Evolutionary conservation across 2,797 vertebrate genomes (phyloP), one percentile per base, ranked within the genome.

Genomic region (Myoxocephalus aenaeus): DNA sequence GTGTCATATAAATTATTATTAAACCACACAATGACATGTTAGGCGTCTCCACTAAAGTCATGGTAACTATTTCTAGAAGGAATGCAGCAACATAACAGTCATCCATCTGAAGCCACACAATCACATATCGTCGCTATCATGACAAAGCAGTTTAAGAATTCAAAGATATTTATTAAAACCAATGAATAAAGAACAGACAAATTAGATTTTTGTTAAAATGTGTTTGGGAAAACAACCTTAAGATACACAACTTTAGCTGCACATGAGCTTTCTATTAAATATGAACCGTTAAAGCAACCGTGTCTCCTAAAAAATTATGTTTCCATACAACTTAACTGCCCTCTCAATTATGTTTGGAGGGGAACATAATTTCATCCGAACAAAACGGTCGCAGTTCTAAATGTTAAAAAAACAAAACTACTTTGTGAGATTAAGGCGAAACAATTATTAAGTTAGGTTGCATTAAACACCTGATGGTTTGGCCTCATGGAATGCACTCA

Each of bases 41-140:
- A 12, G 15, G 22, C 38, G 22, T 75, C 48, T 68, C 36, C 59
- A 51, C 40, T 34, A 34, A 18, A n/a, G 54, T 61, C 56, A 66
- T 6, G 51, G 25, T 48, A 44, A 15, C 57, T 44, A 27, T 66
- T 73, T 65, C 5, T 15, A 54, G 34, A 13, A 81, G 71, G 70
- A 79, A 77, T 53, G 67, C 38, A 40, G 68, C 1, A 0, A 63
- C 38, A 5, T 50, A 62, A 29, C 61, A 27, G 20, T 25, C 61
- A 48, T 17, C 5, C 5, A 32, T 25, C 44, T 78, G 71, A 85
- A 89, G 77, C 80, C 84, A 83, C 83, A 73, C 71, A 0, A 32
- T 32, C 29, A 5, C 29, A 32, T 32, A 32, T 51, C 65, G 62
- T 75, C 0, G n/a, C 54, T 11, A 54, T 34, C 63, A 36, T 63